Evolutionary conservation across 2,888 invertebrate genomes (phyloP), one percentile per base, ranked within the genome.

Genomic region (Nomada ruficornis): DNA sequence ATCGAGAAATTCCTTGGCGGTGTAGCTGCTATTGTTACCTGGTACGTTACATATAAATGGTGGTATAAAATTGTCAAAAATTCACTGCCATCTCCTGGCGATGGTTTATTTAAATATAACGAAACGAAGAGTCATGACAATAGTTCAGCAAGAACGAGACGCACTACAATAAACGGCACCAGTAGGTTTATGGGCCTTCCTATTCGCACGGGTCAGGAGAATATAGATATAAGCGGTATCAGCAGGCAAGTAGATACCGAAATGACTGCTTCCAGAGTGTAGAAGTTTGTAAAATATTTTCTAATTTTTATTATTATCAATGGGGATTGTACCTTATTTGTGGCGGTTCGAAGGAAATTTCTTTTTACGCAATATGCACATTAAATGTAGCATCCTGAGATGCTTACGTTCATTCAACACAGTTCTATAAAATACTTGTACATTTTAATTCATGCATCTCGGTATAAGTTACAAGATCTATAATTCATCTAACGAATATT

Each of bases 1-100:
- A 96, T 98, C 42, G 99, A 99, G 93, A 99, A 99, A 93, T 96
- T 99, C 81, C 93, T 98, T 0, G 98, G 98, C 89, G 98, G 98
- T 29, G 95, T 96, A n/a, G 95, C 97, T 89, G 99, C 98, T 13
- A 96, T 98, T 89, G 92, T 97, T 7, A 97, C 97, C 50, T 99
- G 99, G 99, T 98, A 97, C 94, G 94, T 98, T 36, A 98, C 98
- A 0, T 99, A 99, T 93, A 95, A 96, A 81, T 95, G 96, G 89
- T 97, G 97, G 96, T 98, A 96, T 92, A 95, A 95, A 60, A 94
- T 96, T 71, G 95, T 96, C 18, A 94, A 95, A 77, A 86, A 96
- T 47, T 94, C 96, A 69, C 96, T 98, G 0, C 96, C 96, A 84
- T 93, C 96, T 65, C 97, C 98, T 23, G 98, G 98, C 18, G 96